Evolutionary conservation across 35 echinoderm and acorn worm species (phyloP), one percentile per base, ranked within the genome.

Genomic region (Acanthaster planci): DNA sequence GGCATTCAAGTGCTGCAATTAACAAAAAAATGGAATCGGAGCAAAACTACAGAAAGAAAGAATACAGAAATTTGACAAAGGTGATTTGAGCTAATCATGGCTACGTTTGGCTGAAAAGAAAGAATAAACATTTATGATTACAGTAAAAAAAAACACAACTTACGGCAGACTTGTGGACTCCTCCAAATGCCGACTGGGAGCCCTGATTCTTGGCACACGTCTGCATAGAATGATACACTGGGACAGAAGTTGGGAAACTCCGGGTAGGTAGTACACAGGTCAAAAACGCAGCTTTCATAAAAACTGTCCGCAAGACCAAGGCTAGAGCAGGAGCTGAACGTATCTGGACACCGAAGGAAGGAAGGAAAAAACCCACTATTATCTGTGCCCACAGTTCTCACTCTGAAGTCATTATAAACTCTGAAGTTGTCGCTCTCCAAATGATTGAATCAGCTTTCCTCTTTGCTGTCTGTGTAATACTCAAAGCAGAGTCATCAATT

Each of bases 1-100:
- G 95, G 51, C 95, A 97, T 40, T 29, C 17, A 39, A 91, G 38
- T n/a, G 91, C 95, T 97, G 82, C n/a, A n/a, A n/a, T n/a, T 60
- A 42, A 68, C 21, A 81, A 51, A 52, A 81, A 23, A 42, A n/a
- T n/a, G n/a, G 18, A 79, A 37, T 15, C 42, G 12, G 12, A 47
- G 42, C 42, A 12, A 4, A 4, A 47, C 12, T 47, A 12, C 4
- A 47, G 42, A 4, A 47, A 47, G 42, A 12, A 47, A 47, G 4
- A 12, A 12, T 6, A 4, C 4, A 47, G 42, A 12, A 47, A 12
- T 6, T 4, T 4, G 8, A 68, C 17, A 68, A 7, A 7, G 60
- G n/a, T 5, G n/a, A 68, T 18, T 6, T 68, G n/a, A 68, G 32
- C 60, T 68, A 8, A 27, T 35, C n/a, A 35, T 6, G 18, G 4